A percentile compares a stretch with the other conserved stretches of the same genome.
These are phyloP conservation scores for Coptodon bakossiorum DNA, from an alignment of 2,113 vertebrate genomes.

Conservation along the genomic window DNA sequence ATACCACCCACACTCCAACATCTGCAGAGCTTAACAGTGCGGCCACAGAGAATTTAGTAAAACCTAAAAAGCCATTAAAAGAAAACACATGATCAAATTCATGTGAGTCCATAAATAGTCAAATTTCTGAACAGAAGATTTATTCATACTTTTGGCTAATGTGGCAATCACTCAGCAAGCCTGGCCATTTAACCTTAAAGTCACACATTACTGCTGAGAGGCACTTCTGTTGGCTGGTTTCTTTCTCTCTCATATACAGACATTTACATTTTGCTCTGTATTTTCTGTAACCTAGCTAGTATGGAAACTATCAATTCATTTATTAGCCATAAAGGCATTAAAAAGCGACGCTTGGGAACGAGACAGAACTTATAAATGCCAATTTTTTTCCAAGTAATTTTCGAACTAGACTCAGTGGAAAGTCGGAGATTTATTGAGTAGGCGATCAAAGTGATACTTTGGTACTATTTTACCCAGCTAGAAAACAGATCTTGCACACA, in stretches of 20 bases:
- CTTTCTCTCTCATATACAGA: neutral
- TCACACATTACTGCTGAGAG: constrained; percentile 20
- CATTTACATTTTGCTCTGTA: neutral
- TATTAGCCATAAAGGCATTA: neutral
- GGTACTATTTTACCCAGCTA: neutral
- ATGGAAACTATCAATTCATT: neutral
- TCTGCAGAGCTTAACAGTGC: constrained; percentile 17
- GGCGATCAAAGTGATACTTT: neutral
- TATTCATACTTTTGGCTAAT: constrained; percentile 56
- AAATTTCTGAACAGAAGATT: constrained; percentile 58
- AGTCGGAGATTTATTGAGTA: neutral
- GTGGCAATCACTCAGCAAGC: constrained; percentile 52
- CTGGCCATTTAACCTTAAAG: constrained; percentile 25
- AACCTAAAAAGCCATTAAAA: constrained; percentile 52
- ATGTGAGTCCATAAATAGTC: constrained; percentile 46
- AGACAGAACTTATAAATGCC: neutral
- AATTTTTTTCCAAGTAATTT: neutral
- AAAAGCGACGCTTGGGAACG: neutral
- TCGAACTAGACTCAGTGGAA: neutral
- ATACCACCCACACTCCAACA: neutral
- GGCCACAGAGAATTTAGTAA: constrained; percentile 18
- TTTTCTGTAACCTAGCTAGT: neutral
- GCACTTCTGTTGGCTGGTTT: constrained; percentile 32
- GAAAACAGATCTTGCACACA: neutral
- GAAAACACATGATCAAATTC: constrained; percentile 63